These are phyloP conservation scores for Anthoptus insignis DNA, from an alignment of 2,888 invertebrate species.

Conservation along the genomic window DNA sequence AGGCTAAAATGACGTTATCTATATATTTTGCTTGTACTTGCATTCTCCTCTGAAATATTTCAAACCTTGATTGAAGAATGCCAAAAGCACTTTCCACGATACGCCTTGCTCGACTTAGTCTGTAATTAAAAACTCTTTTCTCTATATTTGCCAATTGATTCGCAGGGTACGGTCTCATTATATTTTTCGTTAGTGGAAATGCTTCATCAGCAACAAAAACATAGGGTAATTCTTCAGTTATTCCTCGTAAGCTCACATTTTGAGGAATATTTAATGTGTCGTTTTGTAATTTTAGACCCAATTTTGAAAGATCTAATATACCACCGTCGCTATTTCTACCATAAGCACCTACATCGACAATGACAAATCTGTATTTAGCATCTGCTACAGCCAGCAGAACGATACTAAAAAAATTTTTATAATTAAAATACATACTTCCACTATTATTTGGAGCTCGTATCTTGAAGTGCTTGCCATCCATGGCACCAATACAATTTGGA, in stretches of 20 bases:
- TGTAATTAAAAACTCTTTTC: neutral
- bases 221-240: neutral
- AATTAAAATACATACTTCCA: slow-evolving; percentile 52
- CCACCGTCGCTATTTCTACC: slow-evolving; percentile 38
- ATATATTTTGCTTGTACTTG: no score
- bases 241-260: neutral
- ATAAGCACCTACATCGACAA: slow-evolving; percentile 40
- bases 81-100: neutral
- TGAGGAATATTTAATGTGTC: neutral
- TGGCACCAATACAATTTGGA: no score
- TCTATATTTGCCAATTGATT: neutral
- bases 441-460: slow-evolving; percentile 50
- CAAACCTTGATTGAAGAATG: neutral
- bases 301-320: slow-evolving; percentile 35
- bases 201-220: neutral
- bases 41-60: no score
- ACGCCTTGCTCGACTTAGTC: neutral
- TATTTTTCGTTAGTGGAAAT: neutral
- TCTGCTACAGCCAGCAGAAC: slow-evolving; percentile 42
- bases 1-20: no score
- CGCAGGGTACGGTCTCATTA: neutral
- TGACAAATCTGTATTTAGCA: slow-evolving; percentile 36
- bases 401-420: slow-evolving; percentile 47
- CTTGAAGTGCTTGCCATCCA: slow-evolving; percentile 44
- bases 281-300: slow-evolving; percentile 11